Base-by-base conservation (phyloP, 2,113 vertebrate genomes). In the Mobula birostris region DNA sequence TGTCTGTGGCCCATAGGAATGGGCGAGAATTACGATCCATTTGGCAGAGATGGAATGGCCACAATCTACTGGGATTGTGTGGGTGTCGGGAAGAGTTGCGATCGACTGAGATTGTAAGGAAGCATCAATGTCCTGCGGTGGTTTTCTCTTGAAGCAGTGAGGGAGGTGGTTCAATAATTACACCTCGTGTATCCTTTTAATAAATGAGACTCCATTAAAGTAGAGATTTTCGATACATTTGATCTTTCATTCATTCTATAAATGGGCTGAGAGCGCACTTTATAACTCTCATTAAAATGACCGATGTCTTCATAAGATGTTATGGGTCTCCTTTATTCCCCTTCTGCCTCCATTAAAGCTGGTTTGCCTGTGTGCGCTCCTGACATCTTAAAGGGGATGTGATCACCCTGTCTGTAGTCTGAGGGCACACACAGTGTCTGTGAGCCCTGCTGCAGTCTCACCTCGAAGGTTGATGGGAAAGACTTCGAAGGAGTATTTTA, bases 241-340 rank as follows among this genome's bases (percentile, higher is more conserved):
- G 78, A 36, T 79, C 68, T 36, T 79, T 79, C 32, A 79, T 79
- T 79, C 14, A 15, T 17, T 12, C n/a, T 36, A n/a, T 32, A 79
- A 79, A 36, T 79, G 78, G 78, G n/a, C 32, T 79, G 78, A 79
- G 78, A 79, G 78, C 78, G 3, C n/a, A 79, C 11, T 79, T 79
- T 79, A 79, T 36, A 79, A 79, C n/a, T 11, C 78, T 79, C 78
- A 36, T 79, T 79, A 79, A 79, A 36, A 79, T 79, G 78, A 79
- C n/a, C 78, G 78, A 79, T 79, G 78, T 79, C 78, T 79, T 32
- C 9, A 12, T 32, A 12, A 11, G n/a, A 79, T 36, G 7, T 32
- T 79, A 36, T 79, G 14, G 78, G 8, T 36, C n/a, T 79, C n/a
- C 32, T 32, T 79, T 79, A 32, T 79, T 79, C 11, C 78, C 78